Evolutionary conservation across 2,113 vertebrate species (phyloP), one percentile per base, ranked within the genome.

Genomic region (Sisor rabdophorus): DNA sequence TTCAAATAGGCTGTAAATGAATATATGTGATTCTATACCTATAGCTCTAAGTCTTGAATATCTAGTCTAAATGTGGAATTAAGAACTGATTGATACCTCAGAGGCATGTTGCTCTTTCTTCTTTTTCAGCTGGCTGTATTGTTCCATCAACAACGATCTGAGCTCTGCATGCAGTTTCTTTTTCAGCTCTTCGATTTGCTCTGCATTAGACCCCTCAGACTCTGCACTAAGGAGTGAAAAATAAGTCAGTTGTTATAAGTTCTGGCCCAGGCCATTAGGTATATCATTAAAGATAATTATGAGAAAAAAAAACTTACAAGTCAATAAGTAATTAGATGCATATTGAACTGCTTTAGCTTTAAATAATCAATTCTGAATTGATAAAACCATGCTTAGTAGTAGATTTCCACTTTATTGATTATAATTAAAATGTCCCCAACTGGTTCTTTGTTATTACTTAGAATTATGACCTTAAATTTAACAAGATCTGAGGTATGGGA

Each of bases 41-140:
- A 71, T 32, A n/a, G n/a, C n/a, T n/a, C n/a, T n/a, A n/a, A n/a
- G n/a, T n/a, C n/a, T n/a, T n/a, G n/a, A n/a, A n/a, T n/a, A n/a
- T n/a, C n/a, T n/a, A n/a, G n/a, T n/a, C n/a, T n/a, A n/a, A n/a
- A n/a, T n/a, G n/a, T n/a, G n/a, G n/a, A n/a, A n/a, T n/a, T n/a
- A n/a, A n/a, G 32, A 36, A 36, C 10, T 16, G n/a, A 15, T 63
- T 60, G 70, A 48, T 83, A 97, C 97, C 94, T 98, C 95, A 0
- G 90, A 88, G 47, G 88, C 90, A 0, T 91, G 93, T 77, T 95
- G 95, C 80, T 98, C 94, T 76, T 93, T 98, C 88, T 89, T 95
- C 76, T 91, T 97, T 86, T 88, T 91, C 76, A 94, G 28, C 16
- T 88, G 86, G 3, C 86, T 89, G 0, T 86, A 85, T 61, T 94